These are phyloP conservation scores for Harpagoxenus sublaevis DNA, from an alignment of 2,888 invertebrate species.

Conservation along the genomic window DNA sequence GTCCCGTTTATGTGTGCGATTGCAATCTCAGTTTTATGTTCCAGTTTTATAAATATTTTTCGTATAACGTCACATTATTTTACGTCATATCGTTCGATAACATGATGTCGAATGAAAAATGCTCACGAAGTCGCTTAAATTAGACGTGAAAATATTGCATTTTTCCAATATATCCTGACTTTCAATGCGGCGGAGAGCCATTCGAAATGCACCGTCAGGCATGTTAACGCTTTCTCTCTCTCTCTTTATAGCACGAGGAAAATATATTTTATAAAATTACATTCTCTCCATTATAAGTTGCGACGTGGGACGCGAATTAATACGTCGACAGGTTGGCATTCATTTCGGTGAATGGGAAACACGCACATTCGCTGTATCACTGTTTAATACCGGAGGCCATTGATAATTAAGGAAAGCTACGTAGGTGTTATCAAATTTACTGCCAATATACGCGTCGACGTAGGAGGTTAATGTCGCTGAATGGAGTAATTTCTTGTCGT, in stretches of 20 bases:
- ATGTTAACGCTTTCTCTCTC: background rate
- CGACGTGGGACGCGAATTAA: slow-evolving; percentile 15
- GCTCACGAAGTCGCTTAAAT: background rate
- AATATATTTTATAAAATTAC: slow-evolving; percentile 3
- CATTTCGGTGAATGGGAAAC: background rate
- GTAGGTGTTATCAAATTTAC: slow-evolving; percentile 49
- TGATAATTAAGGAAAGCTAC: slow-evolving; percentile 21
- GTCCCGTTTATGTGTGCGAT: background rate
- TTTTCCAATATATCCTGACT: slow-evolving; percentile 21
- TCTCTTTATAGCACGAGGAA: background rate
- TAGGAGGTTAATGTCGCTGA: slow-evolving; percentile 32
- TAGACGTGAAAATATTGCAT: slow-evolving; percentile 10
- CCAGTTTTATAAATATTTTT: background rate
- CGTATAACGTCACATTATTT: background rate
- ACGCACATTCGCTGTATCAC: background rate
- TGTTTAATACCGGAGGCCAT: slow-evolving; percentile 6
- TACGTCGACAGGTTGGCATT: background rate
- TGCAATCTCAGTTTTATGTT: background rate
- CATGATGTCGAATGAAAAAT: background rate
- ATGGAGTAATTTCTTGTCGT: slow-evolving; percentile 46
- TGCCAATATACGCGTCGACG: slow-evolving; percentile 3
- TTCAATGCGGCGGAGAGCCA: background rate
- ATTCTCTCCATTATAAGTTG: slow-evolving; percentile 3
- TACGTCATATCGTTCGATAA: background rate
- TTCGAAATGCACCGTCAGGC: background rate